Evolutionary conservation across 2,888 invertebrate genomes (phyloP).

Genomic region (Drosophila kuntzei): DNA sequence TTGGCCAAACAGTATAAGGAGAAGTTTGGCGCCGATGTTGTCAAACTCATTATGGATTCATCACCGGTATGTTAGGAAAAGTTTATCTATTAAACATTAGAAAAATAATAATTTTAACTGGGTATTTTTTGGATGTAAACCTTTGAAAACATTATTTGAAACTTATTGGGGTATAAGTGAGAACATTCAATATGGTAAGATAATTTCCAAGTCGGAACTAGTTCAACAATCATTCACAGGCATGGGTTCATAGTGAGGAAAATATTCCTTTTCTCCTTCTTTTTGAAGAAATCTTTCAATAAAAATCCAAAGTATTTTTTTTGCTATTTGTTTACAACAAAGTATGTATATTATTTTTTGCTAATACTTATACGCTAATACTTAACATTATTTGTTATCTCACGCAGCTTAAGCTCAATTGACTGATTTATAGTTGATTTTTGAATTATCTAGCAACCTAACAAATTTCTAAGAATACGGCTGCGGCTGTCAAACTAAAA

Average conservation of each 20-base stretch:
- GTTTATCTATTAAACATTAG: slow-evolving; percentile 2
- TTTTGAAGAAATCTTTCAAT: neutral
- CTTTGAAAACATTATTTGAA: too few species aligned
- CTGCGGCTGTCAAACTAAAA: neutral
- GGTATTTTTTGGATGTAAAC: too few species aligned
- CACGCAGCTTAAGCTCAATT: neutral
- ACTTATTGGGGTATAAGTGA: too few species aligned
- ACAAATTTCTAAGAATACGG: neutral
- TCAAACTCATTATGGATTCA: slow-evolving; percentile 97
- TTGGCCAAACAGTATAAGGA: slow-evolving; percentile 93
- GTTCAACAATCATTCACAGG: too few species aligned
- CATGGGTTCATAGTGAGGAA: neutral
- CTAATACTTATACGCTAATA: slow-evolving; percentile 6
- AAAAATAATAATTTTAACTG: neutral
- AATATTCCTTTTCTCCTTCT: neutral
- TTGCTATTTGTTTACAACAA: neutral
- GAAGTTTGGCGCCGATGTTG: slow-evolving; percentile 94
- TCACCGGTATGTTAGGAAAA: slow-evolving; percentile 88
- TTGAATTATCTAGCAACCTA: neutral
- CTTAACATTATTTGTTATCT: slow-evolving; percentile 9
- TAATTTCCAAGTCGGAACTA: too few species aligned
- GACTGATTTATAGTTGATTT: neutral
- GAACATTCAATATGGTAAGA: too few species aligned
- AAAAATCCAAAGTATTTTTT: neutral
- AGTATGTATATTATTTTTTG: neutral